Conservation (phyloP, 2,888 invertebrate species). For the Papilio protenor region DNA sequence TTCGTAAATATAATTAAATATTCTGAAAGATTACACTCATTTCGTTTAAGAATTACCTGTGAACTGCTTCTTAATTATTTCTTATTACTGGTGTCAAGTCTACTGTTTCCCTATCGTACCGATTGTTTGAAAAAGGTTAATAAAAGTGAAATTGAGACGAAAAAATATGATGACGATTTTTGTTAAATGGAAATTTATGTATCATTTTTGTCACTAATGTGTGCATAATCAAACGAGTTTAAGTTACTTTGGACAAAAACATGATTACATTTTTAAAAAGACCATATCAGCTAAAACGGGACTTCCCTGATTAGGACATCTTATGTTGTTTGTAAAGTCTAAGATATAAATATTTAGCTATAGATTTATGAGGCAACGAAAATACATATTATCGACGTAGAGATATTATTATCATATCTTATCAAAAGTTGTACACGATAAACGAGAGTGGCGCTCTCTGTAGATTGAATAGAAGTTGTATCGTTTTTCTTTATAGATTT, state of each 20-base stretch:
- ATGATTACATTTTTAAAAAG: background rate
- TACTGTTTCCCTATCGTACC: too few relatives aligned
- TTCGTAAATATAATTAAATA: constrained; percentile 15
- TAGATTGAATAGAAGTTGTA: background rate
- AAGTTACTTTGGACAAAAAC: too few relatives aligned
- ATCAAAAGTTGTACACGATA: constrained; percentile 27
- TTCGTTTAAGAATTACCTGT: background rate
- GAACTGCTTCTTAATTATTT: too few relatives aligned
- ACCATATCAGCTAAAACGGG: background rate
- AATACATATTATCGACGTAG: background rate
- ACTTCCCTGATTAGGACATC: background rate
- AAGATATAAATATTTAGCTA: background rate
- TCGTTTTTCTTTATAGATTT: background rate
- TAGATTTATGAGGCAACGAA: constrained; percentile 21
- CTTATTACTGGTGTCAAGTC: too few relatives aligned
- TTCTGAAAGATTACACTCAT: background rate
- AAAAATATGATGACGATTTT: too few relatives aligned
- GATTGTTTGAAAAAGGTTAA: too few relatives aligned
- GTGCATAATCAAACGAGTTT: too few relatives aligned
- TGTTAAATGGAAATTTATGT: too few relatives aligned
- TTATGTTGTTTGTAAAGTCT: background rate
- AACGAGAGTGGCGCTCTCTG: constrained; percentile 18
- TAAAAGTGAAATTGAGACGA: too few relatives aligned
- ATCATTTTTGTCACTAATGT: too few relatives aligned
- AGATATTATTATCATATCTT: constrained; percentile 35